Conservation (phyloP, 2,113 vertebrate genomes). For the Cinclus mexicanus region DNA sequence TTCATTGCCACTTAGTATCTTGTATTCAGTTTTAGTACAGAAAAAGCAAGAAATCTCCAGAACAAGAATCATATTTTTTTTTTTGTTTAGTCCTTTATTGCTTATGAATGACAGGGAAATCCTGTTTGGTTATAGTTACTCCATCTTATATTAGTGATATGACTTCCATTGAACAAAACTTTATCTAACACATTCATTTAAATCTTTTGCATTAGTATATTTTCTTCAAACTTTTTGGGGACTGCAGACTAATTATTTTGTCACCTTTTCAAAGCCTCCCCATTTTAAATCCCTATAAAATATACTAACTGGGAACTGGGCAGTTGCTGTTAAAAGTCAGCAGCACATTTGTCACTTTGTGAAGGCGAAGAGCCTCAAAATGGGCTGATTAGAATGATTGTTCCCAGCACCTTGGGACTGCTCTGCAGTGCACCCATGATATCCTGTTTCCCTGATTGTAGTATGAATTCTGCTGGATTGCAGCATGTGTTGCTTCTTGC, state of each 20-base stretch:
- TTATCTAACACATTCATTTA: neutral
- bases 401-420: neutral
- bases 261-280: neutral
- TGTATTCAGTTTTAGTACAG: neutral
- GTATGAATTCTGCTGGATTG: neutral
- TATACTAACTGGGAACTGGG: neutral
- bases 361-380: neutral
- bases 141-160: neutral
- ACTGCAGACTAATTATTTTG: neutral
- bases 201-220: neutral
- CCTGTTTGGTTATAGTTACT: neutral
- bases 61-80: neutral
- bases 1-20: neutral
- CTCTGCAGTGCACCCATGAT: neutral
- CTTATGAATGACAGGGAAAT: neutral
- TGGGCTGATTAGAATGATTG: neutral
- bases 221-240: neutral
- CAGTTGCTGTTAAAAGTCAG: neutral
- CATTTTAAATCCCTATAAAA: neutral
- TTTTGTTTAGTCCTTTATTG: neutral
- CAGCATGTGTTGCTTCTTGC: neutral
- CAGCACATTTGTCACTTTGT: neutral
- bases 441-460: neutral
- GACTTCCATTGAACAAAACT: neutral
- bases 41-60: neutral